These are phyloP conservation scores for Pomacea canaliculata DNA, from an alignment of 2,888 invertebrate species.

Conservation along the genomic window DNA sequence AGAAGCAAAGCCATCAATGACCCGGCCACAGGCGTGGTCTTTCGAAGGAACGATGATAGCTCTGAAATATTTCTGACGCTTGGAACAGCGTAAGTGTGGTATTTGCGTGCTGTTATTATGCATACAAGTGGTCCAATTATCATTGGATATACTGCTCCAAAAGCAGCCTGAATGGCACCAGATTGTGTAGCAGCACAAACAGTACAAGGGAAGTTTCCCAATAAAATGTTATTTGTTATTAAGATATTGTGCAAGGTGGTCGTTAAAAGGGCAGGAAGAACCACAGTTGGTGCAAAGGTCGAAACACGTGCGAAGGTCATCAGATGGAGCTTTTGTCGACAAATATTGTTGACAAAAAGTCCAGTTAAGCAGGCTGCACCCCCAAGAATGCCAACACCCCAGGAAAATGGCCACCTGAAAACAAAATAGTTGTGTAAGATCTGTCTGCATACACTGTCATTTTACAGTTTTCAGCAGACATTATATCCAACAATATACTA, in stretches of 20 bases:
- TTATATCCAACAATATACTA: no score
- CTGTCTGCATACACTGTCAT: no score
- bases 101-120: constrained; percentile 8
- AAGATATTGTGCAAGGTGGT: constrained; percentile 11
- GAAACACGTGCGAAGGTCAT: neutral
- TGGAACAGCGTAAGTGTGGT: constrained; percentile 17
- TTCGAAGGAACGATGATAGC: constrained; percentile 8
- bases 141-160: constrained; percentile 12
- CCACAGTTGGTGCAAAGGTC: constrained; percentile 14
- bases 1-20: neutral
- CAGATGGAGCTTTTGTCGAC: constrained; percentile 7
- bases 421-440: neutral
- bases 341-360: constrained; percentile 12
- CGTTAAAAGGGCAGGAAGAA: constrained; percentile 3
- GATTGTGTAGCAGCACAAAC: constrained; percentile 18
- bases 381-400: constrained; percentile 16
- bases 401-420: constrained; percentile 25
- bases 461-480: no score
- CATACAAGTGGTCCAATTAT: constrained; percentile 12
- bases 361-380: neutral
- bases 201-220: constrained; percentile 22
- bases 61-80: neutral
- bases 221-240: constrained; percentile 11
- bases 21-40: constrained; percentile 1
- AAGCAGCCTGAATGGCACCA: constrained; percentile 5